Evolutionary conservation across 2,113 vertebrate genomes (phyloP).

Genomic region (Hoplias malabaricus): DNA sequence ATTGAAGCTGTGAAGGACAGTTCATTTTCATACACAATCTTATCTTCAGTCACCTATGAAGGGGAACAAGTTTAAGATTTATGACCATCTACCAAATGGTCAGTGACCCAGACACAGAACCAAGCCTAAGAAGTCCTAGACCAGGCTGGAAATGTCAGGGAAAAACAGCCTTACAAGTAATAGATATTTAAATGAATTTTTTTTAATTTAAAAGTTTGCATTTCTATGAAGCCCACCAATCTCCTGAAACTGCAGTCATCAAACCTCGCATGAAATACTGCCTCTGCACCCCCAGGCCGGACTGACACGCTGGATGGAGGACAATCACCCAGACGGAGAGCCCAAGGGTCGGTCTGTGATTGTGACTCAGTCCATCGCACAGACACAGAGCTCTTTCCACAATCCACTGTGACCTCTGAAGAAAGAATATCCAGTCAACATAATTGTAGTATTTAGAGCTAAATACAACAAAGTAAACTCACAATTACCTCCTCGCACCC

Average conservation of each 20-base stretch:
- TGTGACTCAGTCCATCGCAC: slow-evolving; percentile 59
- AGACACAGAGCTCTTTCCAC: slow-evolving; percentile 48
- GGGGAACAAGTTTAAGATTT: background rate
- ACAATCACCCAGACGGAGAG: slow-evolving; percentile 66
- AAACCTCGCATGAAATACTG: slow-evolving; percentile 56
- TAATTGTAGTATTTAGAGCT: background rate
- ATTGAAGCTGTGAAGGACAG: slow-evolving; percentile 46
- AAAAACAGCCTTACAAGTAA: no score
- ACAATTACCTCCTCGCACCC: slow-evolving; percentile 60
- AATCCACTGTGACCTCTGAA: slow-evolving; percentile 65
- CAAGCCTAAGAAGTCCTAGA: no score
- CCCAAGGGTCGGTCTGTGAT: slow-evolving; percentile 39
- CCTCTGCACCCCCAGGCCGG: slow-evolving; percentile 37
- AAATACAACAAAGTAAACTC: background rate
- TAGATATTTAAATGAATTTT: no score
- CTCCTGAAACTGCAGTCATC: slow-evolving; percentile 61
- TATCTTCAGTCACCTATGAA: slow-evolving; percentile 62
- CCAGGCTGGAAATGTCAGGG: no score
- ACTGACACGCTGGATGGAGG: slow-evolving; percentile 50
- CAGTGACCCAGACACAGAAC: no score
- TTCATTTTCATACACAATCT: slow-evolving; percentile 58
- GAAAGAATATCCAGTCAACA: background rate
- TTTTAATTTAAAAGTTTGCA: background rate
- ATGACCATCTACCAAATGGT: no score
- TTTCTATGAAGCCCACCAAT: slow-evolving; percentile 51